Percentiles rank a stretch among this genome's conserved stretches.
phyloP scores from a whole-genome alignment of 2,113 vertebrate genomes.

The Passer domesticus region DNA sequence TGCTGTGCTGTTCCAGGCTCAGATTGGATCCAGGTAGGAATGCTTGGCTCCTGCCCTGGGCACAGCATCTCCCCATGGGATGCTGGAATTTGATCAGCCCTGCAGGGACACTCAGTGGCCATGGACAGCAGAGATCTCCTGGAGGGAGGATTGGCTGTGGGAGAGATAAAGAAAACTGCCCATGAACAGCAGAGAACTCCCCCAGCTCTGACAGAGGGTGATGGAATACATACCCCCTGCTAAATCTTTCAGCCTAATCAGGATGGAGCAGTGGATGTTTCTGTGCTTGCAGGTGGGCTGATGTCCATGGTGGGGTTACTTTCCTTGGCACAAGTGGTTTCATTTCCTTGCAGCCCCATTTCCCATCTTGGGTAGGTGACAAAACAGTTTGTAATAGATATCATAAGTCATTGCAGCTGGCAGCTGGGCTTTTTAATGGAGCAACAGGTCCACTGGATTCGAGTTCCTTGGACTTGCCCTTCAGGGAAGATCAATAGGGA shows the following conservation, averaged over 20 bases:
- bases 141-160: too few relatives aligned
- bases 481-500: not conserved
- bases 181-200: too few relatives aligned
- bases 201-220: not conserved
- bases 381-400: not conserved
- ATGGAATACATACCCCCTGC: accelerated
- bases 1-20: too few relatives aligned
- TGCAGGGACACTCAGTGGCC: too few relatives aligned
- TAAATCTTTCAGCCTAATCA: not conserved
- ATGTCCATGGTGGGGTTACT: accelerated
- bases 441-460: not conserved
- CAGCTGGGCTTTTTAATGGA: constrained; percentile 1
- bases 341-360: not conserved
- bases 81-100: too few relatives aligned
- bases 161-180: too few relatives aligned
- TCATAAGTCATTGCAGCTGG: not conserved
- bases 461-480: not conserved
- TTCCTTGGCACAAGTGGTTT: not conserved
- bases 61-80: too few relatives aligned
- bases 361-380: not conserved
- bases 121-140: too few relatives aligned
- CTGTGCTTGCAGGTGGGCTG: not conserved
- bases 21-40: too few relatives aligned
- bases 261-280: not conserved
- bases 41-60: too few relatives aligned